Conservation (phyloP, 2,797 vertebrate genomes). For the Amniataba percoides region DNA sequence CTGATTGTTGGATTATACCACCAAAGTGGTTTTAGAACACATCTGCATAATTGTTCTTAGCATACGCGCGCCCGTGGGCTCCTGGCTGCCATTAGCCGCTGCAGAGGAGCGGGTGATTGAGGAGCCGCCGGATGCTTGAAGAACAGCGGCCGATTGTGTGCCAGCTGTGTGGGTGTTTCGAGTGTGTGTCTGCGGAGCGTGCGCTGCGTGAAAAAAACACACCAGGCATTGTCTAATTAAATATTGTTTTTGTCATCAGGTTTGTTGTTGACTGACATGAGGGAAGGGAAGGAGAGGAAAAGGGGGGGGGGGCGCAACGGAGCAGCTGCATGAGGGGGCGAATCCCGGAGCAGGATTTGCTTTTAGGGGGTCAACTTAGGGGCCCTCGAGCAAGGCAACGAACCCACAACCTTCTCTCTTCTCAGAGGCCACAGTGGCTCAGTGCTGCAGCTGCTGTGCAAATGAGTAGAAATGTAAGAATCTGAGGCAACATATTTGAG, state of each 20-base stretch:
- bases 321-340: slow-evolving; percentile 11
- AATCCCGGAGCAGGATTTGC: slow-evolving; percentile 1
- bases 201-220: slow-evolving; percentile 18
- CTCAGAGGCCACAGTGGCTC: neutral
- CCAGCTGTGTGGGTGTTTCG: slow-evolving; percentile 68
- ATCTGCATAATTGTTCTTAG: slow-evolving; percentile 84
- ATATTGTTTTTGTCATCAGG: slow-evolving; percentile 22
- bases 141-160: slow-evolving; percentile 55
- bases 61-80: slow-evolving; percentile 63
- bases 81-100: slow-evolving; percentile 72
- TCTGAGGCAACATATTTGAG: slow-evolving; percentile 4
- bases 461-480: neutral
- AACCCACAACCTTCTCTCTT: neutral
- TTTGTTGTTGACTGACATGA: neutral
- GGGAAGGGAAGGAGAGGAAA: too few relatives aligned
- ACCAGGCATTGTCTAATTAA: slow-evolving; percentile 35
- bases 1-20: slow-evolving; percentile 79
- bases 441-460: neutral
- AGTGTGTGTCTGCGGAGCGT: slow-evolving; percentile 7
- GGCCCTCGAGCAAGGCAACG: neutral
- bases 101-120: slow-evolving; percentile 63
- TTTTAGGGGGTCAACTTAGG: neutral
- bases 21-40: slow-evolving; percentile 78
- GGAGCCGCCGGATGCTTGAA: slow-evolving; percentile 50
- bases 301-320: neutral